Evolutionary conservation across 2,113 vertebrate species (phyloP).

Genomic region (Macrotus californicus): DNA sequence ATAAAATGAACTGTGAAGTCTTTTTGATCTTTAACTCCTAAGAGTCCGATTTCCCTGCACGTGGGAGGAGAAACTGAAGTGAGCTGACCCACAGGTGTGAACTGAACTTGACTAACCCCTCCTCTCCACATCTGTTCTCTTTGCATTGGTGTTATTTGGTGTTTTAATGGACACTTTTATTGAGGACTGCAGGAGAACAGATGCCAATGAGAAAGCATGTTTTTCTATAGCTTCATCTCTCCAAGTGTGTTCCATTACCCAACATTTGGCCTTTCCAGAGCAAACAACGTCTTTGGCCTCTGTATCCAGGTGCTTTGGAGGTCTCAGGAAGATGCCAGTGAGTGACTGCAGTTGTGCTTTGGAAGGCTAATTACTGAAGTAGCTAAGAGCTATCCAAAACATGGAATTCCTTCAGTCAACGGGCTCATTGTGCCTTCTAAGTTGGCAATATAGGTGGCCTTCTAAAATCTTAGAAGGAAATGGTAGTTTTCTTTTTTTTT

Average conservation of each 20-base stretch:
- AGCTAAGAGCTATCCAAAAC: background rate
- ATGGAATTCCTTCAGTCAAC: background rate
- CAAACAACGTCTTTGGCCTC: background rate
- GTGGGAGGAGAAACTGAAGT: background rate
- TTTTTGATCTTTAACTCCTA: constrained; percentile 62
- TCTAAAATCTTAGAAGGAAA: background rate
- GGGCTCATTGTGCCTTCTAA: background rate
- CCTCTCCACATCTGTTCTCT: constrained; percentile 56
- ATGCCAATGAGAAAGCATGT: background rate
- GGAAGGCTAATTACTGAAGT: background rate
- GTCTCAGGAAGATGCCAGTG: background rate
- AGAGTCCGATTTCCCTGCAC: constrained; percentile 26
- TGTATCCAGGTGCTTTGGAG: background rate
- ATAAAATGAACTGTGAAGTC: constrained; percentile 56
- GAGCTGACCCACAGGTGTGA: constrained; percentile 65
- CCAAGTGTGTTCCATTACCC: background rate
- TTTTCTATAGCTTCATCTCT: background rate
- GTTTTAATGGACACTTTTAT: constrained; percentile 56
- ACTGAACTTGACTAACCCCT: constrained; percentile 45
- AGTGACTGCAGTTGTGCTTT: background rate
- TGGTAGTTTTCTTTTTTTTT: background rate
- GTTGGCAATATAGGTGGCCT: background rate
- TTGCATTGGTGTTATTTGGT: constrained; percentile 29
- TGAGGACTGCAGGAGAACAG: constrained; percentile 12
- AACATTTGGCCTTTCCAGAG: constrained; percentile 1